Evolutionary conservation across 2,113 vertebrate genomes (phyloP).

Genomic region (Asarcornis scutulata): DNA sequence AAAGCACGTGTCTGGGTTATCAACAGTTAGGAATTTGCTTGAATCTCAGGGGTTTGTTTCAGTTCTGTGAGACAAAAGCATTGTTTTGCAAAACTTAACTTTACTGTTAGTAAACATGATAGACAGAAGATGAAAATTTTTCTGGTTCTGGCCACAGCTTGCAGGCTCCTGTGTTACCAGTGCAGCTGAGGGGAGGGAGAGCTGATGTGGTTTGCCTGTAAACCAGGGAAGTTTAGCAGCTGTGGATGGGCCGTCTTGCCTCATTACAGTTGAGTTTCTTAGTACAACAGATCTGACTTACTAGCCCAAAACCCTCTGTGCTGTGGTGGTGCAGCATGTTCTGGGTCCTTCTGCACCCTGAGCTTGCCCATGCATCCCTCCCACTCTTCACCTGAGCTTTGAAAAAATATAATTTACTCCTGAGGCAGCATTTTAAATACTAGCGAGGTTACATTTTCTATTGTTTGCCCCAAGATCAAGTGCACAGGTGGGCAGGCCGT

Average conservation of each 20-base stretch:
- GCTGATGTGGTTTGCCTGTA: neutral
- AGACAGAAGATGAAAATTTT: neutral
- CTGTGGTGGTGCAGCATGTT: fast-evolving
- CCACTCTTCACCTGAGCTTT: neutral
- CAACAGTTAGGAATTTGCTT: neutral
- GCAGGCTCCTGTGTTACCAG: fast-evolving
- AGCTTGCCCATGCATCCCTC: fast-evolving
- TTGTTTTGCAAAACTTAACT: neutral
- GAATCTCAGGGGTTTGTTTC: neutral
- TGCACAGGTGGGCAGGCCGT: neutral
- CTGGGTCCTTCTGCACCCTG: fast-evolving
- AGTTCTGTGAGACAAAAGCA: neutral
- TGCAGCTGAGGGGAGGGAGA: neutral
- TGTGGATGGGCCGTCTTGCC: neutral
- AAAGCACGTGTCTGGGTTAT: neutral
- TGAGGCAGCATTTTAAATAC: neutral
- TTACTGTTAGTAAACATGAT: neutral
- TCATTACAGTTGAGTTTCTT: neutral
- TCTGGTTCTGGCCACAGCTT: neutral
- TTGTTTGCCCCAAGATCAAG: neutral
- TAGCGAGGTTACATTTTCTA: neutral
- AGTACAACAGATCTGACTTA: fast-evolving
- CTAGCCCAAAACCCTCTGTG: neutral
- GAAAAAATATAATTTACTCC: neutral
- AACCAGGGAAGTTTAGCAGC: neutral